Evolutionary conservation across 2,113 vertebrate species (phyloP), one percentile per base, ranked within the genome.

Genomic region (Ornithorhynchus anatinus): DNA sequence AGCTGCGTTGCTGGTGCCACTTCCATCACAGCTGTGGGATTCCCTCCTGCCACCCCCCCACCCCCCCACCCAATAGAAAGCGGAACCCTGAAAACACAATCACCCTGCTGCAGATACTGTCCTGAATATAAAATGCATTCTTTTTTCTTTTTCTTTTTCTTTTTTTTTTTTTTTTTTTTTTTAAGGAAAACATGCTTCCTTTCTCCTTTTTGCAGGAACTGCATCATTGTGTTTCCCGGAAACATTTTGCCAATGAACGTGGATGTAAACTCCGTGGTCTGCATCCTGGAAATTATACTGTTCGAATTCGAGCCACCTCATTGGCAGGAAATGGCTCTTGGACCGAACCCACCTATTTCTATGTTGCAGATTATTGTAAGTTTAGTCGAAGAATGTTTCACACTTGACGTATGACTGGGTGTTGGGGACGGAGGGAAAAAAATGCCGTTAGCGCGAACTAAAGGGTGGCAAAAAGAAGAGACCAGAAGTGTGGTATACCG

Each of bases 311-410:
- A 2, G 97, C 98, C 33, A 98, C 96, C 0, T 99, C 97, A 0
- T 79, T 99, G 90, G 95, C 97, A 0, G 97, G 96, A 16, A 99
- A 99, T 0, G 98, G 98, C 44, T 99, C 98, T 0, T 99, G 96
- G 90, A 99, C 98, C 0, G 96, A 97, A 3, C 90, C 93, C 1
- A 87, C 91, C 8, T 94, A 96, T 50, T 97, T 99, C 76, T 96
- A 90, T 1, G 95, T 99, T 86, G 92, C 95, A 0, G 96, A 96
- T 72, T 90, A 91, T 33, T 76, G 97, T 99, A 91, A 96, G 97
- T 90, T 5, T 33, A 19, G 0, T 8, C 2, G 1, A 0, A 5
- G 2, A 35, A 19, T 25, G n/a, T 11, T 29, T 0, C 4, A 20
- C 1, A 8, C 5, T 17, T 1, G 8, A 1, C 6, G 3, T 15